Evolutionary conservation across 1,140 invertebrate species (phyloP), one percentile per base, ranked within the genome.

Genomic region (Cepaea nemoralis): DNA sequence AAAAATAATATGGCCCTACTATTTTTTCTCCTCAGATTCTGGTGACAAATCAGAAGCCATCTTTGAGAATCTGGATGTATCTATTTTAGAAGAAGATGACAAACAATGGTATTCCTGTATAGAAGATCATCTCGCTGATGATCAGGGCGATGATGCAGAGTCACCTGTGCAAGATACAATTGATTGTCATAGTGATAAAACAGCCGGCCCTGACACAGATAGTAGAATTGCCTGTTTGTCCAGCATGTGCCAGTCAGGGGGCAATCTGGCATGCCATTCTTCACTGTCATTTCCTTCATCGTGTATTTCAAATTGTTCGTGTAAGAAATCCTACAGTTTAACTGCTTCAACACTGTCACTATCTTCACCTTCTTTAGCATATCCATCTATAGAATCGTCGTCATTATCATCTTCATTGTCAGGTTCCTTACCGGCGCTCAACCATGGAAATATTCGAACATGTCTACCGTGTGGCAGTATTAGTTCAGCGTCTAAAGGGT

Each of bases 241-340:
- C 12, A 80, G 77, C 50, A 80, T 80, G 77, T 80, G 77, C 37
- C 77, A 70, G 31, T 71, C 67, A n/a, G 66, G 77, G 24, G 69
- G 2, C 27, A 80, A 70, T 24, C 6, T 80, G n/a, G 42, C 33
- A 31, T 80, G 77, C 50, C 50, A 71, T 37, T 42, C 77, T 31
- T 33, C 77, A 8, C 39, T n/a, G 24, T 67, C 63, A 31, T 80
- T 55, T 2, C 40, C 77, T n/a, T 70, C 77, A 27, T 80, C 66
- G 16, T 80, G 77, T 37, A 71, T 80, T 31, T 69, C 66, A 12
- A 80, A 80, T 33, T 80, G 77, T 27, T 80, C 66, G 19, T 80
- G 77, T 35, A 48, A 42, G 37, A 35, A 78, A 45, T 67, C 59
- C 2, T 37, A 31, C 14, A 31, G 16, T 33, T 39, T 24, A 42